Evolutionary conservation across 2,888 invertebrate genomes (phyloP), one percentile per base, ranked within the genome.

Genomic region (Branchellion lobata): DNA sequence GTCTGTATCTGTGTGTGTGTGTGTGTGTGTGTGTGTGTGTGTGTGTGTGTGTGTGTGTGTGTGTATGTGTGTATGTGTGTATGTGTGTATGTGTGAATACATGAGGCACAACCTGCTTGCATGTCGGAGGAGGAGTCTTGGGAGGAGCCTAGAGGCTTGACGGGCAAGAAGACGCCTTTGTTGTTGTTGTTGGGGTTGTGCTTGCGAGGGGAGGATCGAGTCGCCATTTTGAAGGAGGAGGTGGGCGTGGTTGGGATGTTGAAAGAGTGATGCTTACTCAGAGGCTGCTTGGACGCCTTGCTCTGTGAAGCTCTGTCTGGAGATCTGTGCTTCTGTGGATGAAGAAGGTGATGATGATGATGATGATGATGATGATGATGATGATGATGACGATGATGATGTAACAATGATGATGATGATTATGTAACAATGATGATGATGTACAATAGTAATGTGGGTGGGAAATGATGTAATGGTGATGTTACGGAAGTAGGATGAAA

Each of bases 171-270:
- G n/a, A n/a, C n/a, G n/a, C n/a, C n/a, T n/a, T n/a, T n/a, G n/a
- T n/a, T n/a, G n/a, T n/a, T n/a, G n/a, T n/a, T n/a, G n/a, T n/a
- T 18, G 61, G 21, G 27, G 68, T 34, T 53, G 47, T 33, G 33
- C 81, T 87, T 87, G 78, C 87, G 81, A 61, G 88, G 88, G 18
- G 88, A 88, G 29, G 87, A 86, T 71, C 87, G 83, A 1, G 88
- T 87, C 5, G 85, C 85, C 87, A 88, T 87, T 76, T 87, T 82
- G 11, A 83, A 83, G 76, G 83, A 80, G 85, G 86, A 76, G 85
- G 81, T 76, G 82, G 85, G 72, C 84, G 83, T 31, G 85, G 82
- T 65, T 85, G 85, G 71, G 78, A 72, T 34, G 24, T 78, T 72
- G 74, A 57, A 36, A 47, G 29, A n/a, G 36, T 33, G 27, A 47